Evolutionary conservation across 2,113 vertebrate genomes (phyloP).

Genomic region (Chaetodon trifascialis): DNA sequence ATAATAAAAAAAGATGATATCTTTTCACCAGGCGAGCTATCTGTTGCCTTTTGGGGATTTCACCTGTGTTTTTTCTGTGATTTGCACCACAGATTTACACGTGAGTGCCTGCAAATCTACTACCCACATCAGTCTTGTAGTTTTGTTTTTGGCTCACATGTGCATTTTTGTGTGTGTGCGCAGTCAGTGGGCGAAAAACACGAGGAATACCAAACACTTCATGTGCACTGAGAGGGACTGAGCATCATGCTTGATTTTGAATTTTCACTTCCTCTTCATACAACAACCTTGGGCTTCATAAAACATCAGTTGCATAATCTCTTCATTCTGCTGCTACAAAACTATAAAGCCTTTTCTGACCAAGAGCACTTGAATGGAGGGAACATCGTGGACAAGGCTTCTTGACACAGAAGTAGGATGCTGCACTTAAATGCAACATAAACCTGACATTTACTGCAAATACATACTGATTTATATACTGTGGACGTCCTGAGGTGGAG

Average conservation of each 20-base stretch:
- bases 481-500: conserved; percentile 48
- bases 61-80: not conserved
- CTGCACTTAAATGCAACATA: conserved; percentile 40
- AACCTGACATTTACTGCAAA: conserved; percentile 46
- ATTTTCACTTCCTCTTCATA: not conserved
- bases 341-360: conserved; percentile 21
- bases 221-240: not conserved
- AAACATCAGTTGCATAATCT: conserved; percentile 19
- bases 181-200: not conserved
- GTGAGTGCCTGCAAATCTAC: not conserved
- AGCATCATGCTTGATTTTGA: not conserved
- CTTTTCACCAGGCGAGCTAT: not conserved
- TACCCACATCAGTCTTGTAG: not conserved
- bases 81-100: not conserved
- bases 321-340: not conserved
- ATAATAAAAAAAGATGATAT: conserved; percentile 24
- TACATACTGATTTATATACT: conserved; percentile 47
- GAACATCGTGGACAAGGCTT: not conserved
- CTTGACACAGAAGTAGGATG: conserved; percentile 16
- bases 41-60: not conserved
- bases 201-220: not conserved
- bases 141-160: not conserved
- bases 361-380: not conserved
- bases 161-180: not conserved
- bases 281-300: not conserved